Base-by-base conservation (phyloP, 2,888 invertebrate species). In the Agrotis exclamationis region DNA sequence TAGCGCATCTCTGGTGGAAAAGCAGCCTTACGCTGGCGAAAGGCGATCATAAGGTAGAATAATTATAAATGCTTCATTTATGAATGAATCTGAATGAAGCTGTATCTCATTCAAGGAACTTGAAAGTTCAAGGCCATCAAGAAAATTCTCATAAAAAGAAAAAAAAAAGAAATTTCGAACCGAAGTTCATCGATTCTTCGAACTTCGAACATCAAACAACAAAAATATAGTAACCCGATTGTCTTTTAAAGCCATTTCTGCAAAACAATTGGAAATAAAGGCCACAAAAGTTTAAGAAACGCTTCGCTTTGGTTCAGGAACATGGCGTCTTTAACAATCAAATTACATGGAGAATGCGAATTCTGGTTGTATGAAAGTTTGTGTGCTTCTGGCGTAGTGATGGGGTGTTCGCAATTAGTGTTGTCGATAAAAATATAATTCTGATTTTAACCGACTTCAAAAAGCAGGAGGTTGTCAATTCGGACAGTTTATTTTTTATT, bases 281-380 rank as follows among this genome's bases (percentile, higher is more conserved):
- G 24, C 47, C 62, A 63, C 65, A 53, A 58, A 83, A 76, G 59
- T 82, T 84, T 70, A 71, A 74, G 71, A 74, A 79, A 56, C 70
- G 44, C 16, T 71, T 74, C 47, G 72, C 62, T 18, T 63, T 84
- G 79, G 84, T 79, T 76, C 72, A 66, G 67, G 50, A 63, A 70
- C 63, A 63, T 76, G 74, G 74, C 47, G 62, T 84, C 74, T 72
- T 72, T 74, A 76, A 66, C 74, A 79, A 84, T 83, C 74, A 68
- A 82, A 83, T 83, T 74, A 84, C 68, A 70, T 24, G 39, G 54
- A 64, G 56, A 72, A 76, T 73, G 66, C 70, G 71, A 76, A 72
- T 76, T 67, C 47, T 33, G 65, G 60, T 80, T 70, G 62, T 74
- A 65, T 56, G 44, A 70, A 81, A 84, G 73, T 76, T 84, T 74